A percentile compares a stretch with the other conserved stretches of the same genome.
Evolutionary conservation across 2,113 vertebrate genomes (phyloP).

Genomic region (Scartelaos histophorus): DNA sequence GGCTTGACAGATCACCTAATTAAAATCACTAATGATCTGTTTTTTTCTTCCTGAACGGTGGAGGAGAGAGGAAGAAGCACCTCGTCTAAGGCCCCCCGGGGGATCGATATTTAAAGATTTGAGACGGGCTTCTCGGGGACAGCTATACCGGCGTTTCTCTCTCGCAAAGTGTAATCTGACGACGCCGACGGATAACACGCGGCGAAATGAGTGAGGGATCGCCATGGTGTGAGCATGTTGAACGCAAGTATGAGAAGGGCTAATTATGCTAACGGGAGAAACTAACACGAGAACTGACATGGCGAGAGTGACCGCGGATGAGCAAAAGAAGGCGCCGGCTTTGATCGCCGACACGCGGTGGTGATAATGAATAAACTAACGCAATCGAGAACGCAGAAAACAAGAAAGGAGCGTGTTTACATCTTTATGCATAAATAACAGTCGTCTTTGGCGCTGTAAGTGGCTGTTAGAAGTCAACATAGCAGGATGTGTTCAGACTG

Average conservation of each 20-base stretch:
- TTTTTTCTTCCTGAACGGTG: conserved; percentile 48
- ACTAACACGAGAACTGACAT: conserved; percentile 2
- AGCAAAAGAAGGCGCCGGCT: conserved; percentile 9
- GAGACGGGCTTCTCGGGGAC: conserved; percentile 63
- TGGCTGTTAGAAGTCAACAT: not conserved
- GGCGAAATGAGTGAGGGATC: conserved; percentile 47
- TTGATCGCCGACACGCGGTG: conserved; percentile 8
- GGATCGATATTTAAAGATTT: conserved; percentile 79
- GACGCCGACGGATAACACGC: conserved; percentile 58
- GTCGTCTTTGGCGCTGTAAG: not conserved
- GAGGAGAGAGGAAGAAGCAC: conserved; percentile 53
- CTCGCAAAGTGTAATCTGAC: conserved; percentile 71
- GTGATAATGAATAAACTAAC: conserved; percentile 6
- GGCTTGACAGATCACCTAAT: conserved; percentile 81
- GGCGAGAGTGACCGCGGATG: conserved; percentile 17
- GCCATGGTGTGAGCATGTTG: conserved; percentile 24
- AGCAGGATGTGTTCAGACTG: not conserved
- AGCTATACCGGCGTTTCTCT: conserved; percentile 57
- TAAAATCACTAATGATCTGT: conserved; percentile 82
- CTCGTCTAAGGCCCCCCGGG: conserved; percentile 59
- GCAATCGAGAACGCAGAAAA: not conserved
- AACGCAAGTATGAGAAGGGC: conserved; percentile 18
- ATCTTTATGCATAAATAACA: not conserved
- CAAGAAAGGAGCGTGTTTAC: not conserved
- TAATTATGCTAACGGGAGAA: conserved; percentile 24